These are phyloP conservation scores for Danio choprae DNA, from an alignment of 2,797 vertebrate species.

Conservation along the genomic window DNA sequence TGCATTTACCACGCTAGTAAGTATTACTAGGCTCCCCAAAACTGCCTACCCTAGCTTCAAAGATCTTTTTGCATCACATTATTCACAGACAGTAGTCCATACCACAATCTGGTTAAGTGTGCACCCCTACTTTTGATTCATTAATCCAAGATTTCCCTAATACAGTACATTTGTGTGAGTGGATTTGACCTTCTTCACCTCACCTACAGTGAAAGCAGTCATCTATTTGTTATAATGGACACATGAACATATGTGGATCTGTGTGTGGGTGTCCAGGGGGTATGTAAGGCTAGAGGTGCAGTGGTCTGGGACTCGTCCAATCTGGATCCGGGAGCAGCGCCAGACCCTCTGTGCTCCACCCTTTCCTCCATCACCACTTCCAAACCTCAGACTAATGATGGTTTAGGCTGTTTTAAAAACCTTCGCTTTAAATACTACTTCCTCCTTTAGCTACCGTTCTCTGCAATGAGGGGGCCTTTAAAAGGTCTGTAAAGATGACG, in stretches of 20 bases:
- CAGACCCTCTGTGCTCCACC: constrained; percentile 69
- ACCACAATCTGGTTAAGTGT: background rate
- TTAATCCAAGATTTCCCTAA: too few relatives aligned
- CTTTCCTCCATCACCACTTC: constrained; percentile 63
- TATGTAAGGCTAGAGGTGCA: constrained; percentile 77
- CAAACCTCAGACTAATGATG: constrained; percentile 80
- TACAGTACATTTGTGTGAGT: too few relatives aligned
- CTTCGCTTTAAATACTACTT: constrained; percentile 52
- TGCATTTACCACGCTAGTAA: background rate
- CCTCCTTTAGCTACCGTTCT: constrained; percentile 44
- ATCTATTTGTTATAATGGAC: background rate
- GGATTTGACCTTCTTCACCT: background rate
- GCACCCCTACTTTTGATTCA: background rate
- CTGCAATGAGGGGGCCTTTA: background rate
- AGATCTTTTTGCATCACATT: background rate
- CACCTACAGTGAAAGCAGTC: background rate
- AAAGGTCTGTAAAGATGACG: background rate
- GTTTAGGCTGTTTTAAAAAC: constrained; percentile 69
- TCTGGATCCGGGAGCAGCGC: constrained; percentile 66
- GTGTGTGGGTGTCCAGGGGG: constrained; percentile 62
- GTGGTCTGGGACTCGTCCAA: constrained; percentile 76
- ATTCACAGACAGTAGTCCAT: background rate
- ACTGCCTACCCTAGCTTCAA: too few relatives aligned
- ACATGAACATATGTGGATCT: constrained; percentile 21
- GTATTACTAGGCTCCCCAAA: background rate